Percentiles rank a stretch among this genome's conserved stretches.
These are phyloP conservation scores for Melolontha melolontha DNA, from an alignment of 2,888 invertebrate species.

Conservation along the genomic window DNA sequence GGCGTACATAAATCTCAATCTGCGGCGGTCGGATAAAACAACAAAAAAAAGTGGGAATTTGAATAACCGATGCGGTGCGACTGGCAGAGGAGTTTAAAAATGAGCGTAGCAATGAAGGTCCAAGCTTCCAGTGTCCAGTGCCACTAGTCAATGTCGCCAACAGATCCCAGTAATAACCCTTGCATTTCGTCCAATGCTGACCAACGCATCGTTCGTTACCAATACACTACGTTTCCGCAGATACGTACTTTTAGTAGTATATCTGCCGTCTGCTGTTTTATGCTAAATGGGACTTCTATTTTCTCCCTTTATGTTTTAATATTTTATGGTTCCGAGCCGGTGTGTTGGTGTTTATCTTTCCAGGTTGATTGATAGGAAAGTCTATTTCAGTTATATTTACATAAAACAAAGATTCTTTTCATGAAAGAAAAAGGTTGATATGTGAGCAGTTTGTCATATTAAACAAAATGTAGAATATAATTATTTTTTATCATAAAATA, in stretches of 20 bases:
- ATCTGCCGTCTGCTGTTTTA: constrained; percentile 8
- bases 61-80: constrained; percentile 42
- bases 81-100: constrained; percentile 43
- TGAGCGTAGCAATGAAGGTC: constrained; percentile 43
- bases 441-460: no score
- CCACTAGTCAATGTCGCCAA: constrained; percentile 46
- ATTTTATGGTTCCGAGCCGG: constrained; percentile 6
- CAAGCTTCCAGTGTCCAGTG: constrained; percentile 42
- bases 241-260: constrained; percentile 4
- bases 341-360: constrained; percentile 9
- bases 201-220: constrained; percentile 41
- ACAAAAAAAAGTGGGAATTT: constrained; percentile 42
- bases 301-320: constrained; percentile 11
- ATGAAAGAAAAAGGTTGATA: no score
- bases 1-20: constrained; percentile 43
- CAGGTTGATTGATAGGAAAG: background rate
- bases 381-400: no score
- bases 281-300: constrained; percentile 8
- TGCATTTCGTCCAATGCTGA: constrained; percentile 40
- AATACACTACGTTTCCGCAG: constrained; percentile 21
- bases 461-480: no score
- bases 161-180: constrained; percentile 46
- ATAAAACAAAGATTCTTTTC: no score
- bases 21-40: constrained; percentile 38
- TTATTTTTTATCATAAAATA: no score